Base-by-base conservation (phyloP, 2,113 vertebrate species). In the Hylia prasina region DNA sequence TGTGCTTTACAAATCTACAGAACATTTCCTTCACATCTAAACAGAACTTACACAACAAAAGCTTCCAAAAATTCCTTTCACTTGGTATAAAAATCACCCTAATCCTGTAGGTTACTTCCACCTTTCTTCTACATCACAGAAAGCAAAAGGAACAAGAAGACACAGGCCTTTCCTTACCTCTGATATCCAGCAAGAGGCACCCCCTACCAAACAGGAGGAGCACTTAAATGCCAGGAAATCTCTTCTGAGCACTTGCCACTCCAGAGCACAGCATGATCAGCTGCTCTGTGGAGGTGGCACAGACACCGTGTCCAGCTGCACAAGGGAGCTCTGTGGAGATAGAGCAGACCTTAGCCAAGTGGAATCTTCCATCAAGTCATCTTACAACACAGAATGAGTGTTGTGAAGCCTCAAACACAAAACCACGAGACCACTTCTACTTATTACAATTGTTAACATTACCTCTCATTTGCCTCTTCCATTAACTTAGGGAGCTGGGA, bases 311-410 rank as follows among this genome's bases (percentile, higher is more conserved):
- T 28, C 81, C 87, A 56, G 84, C 44, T 58, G 73, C 44, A 30
- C 1, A 0, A 66, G 19, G 61, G 51, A 82, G 53, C 65, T 91
- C 65, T 68, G 70, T 4, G 66, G 82, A 64, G 48, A 93, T 3
- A 45, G 15, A 72, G 35, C 19, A 51, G 4, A 30, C 25, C 27
- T 54, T 24, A 33, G 44, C 1, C 58, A 40, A 56, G 53, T 1
- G 13, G 8, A 70, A 75, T 71, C 64, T 21, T 50, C 47, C 48
- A 56, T 44, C 60, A 47, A 28, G 12, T 60, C 66, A 50, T 5
- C 56, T 70, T 35, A 54, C 35, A 73, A 57, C 0, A 2, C 27
- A 27, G 21, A 69, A 56, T 0, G 7, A 2, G 3, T 4, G 22
- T 0, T 39, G 15, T 5, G 15, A 78, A 61, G 56, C 31, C 31